phyloP scores from a whole-genome alignment of 2,888 invertebrate species.

The Pristionchus entomophagus region DNA sequence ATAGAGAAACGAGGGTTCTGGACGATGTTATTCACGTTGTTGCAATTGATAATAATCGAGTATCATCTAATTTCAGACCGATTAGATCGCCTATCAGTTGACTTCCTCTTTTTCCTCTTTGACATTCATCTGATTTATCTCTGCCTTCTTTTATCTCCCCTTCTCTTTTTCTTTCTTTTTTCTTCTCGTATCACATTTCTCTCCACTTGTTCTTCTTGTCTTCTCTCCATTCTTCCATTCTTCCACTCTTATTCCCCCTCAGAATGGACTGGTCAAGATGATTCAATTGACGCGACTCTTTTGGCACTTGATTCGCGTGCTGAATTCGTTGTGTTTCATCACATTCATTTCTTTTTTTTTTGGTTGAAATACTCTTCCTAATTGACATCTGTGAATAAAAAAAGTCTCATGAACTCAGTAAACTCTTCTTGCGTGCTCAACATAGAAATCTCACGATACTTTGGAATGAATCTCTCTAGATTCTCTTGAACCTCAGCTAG shows the following conservation, averaged over 20 bases:
- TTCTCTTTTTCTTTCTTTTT: background rate
- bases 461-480: background rate
- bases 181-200: slow-evolving; percentile 12
- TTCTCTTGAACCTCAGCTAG: background rate
- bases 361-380: too few species aligned
- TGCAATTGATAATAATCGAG: too few species aligned
- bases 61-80: too few species aligned
- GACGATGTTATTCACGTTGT: too few species aligned
- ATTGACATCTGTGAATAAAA: too few species aligned
- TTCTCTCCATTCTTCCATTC: background rate
- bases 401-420: too few species aligned
- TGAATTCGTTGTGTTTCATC: background rate
- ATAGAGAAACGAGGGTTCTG: background rate
- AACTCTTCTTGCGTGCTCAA: background rate
- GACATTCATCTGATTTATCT: slow-evolving; percentile 18
- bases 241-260: background rate
- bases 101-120: background rate
- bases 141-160: slow-evolving; percentile 4
- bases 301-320: background rate
- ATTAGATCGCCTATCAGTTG: background rate
- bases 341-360: too few species aligned
- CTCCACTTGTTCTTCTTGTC: background rate
- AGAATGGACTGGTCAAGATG: slow-evolving; percentile 12
- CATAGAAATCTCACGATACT: background rate
- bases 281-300: slow-evolving; percentile 3